These are phyloP conservation scores for Macrocentrus cingulum DNA, from an alignment of 1,140 invertebrate species.

Conservation along the genomic window DNA sequence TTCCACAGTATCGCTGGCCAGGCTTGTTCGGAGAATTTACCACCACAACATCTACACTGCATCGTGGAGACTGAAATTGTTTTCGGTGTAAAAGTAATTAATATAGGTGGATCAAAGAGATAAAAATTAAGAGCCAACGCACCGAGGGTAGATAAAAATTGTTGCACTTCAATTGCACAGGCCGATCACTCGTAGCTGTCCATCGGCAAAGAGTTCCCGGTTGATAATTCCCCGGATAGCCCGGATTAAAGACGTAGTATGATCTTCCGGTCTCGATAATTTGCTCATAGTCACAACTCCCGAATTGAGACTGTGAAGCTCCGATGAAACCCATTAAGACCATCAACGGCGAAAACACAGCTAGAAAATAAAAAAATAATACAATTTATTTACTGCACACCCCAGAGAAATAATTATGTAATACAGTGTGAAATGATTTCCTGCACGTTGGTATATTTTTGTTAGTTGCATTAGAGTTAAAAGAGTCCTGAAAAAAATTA, in stretches of 20 bases:
- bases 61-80: constrained; percentile 40
- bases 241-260: constrained; percentile 57
- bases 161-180: constrained; percentile 52
- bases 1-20: constrained; percentile 60
- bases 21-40: constrained; percentile 17
- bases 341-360: background rate
- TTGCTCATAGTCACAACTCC: constrained; percentile 38
- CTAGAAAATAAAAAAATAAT: background rate
- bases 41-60: constrained; percentile 35
- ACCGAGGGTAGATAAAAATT: constrained; percentile 58
- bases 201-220: constrained; percentile 56
- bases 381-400: background rate
- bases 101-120: background rate
- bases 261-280: constrained; percentile 39
- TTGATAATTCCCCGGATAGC: constrained; percentile 56
- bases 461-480: too few species aligned
- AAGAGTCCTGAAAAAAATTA: too few species aligned
- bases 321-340: background rate
- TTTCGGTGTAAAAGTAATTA: too few species aligned
- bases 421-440: too few species aligned
- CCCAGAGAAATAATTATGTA: too few species aligned
- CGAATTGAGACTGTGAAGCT: background rate
- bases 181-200: constrained; percentile 55
- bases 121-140: constrained; percentile 32
- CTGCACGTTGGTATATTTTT: too few species aligned